phyloP scores from a whole-genome alignment of 2,797 vertebrate species.

The Coilia nasus region DNA sequence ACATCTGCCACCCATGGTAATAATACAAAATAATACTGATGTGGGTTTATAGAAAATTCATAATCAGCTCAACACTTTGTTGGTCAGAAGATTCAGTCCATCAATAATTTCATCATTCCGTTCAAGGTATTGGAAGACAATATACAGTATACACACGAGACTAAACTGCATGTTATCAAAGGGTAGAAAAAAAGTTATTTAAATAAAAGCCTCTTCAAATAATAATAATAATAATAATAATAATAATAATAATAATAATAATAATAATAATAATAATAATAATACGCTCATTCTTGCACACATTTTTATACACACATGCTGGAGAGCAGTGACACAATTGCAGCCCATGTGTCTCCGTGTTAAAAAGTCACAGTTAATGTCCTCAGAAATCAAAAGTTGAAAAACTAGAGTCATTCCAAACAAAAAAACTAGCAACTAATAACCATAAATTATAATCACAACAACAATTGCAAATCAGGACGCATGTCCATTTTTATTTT shows the following conservation, averaged over 20 bases:
- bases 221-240: conserved; percentile 38
- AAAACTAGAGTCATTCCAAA: conserved; percentile 63
- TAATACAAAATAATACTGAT: conserved; percentile 77
- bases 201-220: conserved; percentile 50
- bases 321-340: conserved; percentile 70
- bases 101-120: conserved; percentile 72
- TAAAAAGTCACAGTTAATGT: conserved; percentile 79
- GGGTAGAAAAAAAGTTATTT: conserved; percentile 61
- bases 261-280: conserved; percentile 55
- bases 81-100: conserved; percentile 62
- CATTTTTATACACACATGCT: conserved; percentile 73
- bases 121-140: conserved; percentile 80
- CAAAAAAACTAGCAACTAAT: conserved; percentile 68
- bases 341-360: conserved; percentile 65
- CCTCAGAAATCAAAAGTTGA: conserved; percentile 64
- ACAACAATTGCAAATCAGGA: conserved; percentile 67
- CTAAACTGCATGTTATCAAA: conserved; percentile 67
- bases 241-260: conserved; percentile 58
- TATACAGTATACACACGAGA: conserved; percentile 78
- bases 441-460: conserved; percentile 77
- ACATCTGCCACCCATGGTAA: conserved; percentile 77
- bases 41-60: conserved; percentile 70
- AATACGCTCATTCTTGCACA: conserved; percentile 66
- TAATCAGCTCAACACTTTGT: conserved; percentile 63
- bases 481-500: conserved; percentile 39